phyloP scores from a whole-genome alignment of 2,888 invertebrate species.

The Trypoxylon attenuatum region DNA sequence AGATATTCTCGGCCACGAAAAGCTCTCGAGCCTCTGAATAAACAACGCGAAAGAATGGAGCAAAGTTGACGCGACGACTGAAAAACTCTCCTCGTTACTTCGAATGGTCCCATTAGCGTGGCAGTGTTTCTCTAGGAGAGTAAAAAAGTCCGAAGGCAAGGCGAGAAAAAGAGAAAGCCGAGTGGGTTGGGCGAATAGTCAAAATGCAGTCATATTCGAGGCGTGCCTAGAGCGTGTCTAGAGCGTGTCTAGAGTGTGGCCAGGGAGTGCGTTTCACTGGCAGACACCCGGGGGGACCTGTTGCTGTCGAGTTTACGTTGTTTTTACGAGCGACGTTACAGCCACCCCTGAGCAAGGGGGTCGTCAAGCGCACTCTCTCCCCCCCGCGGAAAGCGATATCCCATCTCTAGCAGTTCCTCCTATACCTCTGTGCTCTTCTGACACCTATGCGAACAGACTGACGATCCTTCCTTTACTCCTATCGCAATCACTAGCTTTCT shows the following conservation, averaged over 20 bases:
- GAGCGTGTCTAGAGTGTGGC: too few relatives aligned
- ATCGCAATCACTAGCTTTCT: background rate
- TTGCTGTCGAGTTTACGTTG: constrained; percentile 75
- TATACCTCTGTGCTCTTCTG: constrained; percentile 18
- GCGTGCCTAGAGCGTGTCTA: too few relatives aligned
- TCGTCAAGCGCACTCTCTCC: constrained; percentile 56
- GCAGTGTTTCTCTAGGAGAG: background rate
- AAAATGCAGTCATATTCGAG: constrained; percentile 67
- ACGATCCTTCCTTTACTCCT: constrained; percentile 28
- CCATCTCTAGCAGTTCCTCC: constrained; percentile 53
- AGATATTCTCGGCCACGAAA: too few relatives aligned
- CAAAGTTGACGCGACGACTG: too few relatives aligned
- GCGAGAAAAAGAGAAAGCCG: constrained; percentile 1
- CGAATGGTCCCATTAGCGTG: too few relatives aligned
- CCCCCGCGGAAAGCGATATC: constrained; percentile 54
- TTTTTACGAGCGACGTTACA: constrained; percentile 74
- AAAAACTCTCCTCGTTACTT: too few relatives aligned
- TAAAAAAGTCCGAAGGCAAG: background rate
- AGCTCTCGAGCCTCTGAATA: too few relatives aligned
- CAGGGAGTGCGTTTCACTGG: too few relatives aligned
- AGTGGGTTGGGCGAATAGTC: constrained; percentile 42
- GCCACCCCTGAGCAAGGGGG: constrained; percentile 69
- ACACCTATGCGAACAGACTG: constrained; percentile 30
- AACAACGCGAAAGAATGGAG: too few relatives aligned
- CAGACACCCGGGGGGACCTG: constrained; percentile 74